Evolutionary conservation across 2,888 invertebrate species (phyloP), one percentile per base, ranked within the genome.

Genomic region (Xestia ashworthii): DNA sequence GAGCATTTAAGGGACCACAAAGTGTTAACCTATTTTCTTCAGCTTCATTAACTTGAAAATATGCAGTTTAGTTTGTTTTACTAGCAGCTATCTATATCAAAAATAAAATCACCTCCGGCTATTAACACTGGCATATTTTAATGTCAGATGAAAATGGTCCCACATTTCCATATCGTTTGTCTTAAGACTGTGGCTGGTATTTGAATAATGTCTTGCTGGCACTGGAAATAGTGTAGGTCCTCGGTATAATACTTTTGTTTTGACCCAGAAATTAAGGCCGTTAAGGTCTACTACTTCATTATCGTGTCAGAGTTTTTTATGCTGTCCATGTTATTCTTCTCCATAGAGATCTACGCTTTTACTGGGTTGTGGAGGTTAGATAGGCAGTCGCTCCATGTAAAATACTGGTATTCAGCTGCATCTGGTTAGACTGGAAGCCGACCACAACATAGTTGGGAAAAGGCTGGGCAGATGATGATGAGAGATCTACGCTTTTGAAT

Each of bases 131-230:
- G 32, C n/a, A 12, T 50, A 53, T 19, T 68, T 64, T 48, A 64
- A 83, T 48, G 41, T 25, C 16, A 32, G 46, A 70, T 62, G 81
- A 68, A n/a, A 84, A 82, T 84, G 67, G 46, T 16, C 14, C 2
- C 5, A 62, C n/a, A 82, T 82, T 81, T 85, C 67, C 75, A 74
- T 64, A 68, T 44, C 58, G 22, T 85, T 74, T 71, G 53, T 85
- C 64, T 71, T 55, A 53, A 11, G 65, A 25, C n/a, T 38, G 5
- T 38, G 22, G 19, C n/a, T 46, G 55, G 62, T 69, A 69, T 82
- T 76, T 65, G 9, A 66, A 74, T 66, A 60, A 67, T 50, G 65
- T 50, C 60, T 62, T 55, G n/a, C 41, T 25, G 19, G 14, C 14
- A 44, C n/a, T 70, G 50, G 9, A 81, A 70, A 58, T n/a, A 14